Conservation (phyloP, 1,140 invertebrate genomes). For the Drosophila orena region DNA sequence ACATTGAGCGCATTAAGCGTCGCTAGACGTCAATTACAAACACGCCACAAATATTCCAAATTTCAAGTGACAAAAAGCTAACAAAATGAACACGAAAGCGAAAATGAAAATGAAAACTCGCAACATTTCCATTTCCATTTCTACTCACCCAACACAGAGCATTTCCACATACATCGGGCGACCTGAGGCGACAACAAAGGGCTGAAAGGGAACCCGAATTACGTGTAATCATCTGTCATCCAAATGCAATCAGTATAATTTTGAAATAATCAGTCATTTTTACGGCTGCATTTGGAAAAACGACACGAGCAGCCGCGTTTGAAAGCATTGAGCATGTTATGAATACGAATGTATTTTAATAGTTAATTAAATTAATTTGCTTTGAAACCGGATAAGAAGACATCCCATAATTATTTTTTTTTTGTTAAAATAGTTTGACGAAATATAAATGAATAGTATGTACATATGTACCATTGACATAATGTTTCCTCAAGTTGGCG, state of each 20-base stretch:
- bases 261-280: constrained; percentile 10
- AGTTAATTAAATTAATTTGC: constrained; percentile 19
- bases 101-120: constrained; percentile 3
- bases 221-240: constrained; percentile 17
- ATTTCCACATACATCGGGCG: constrained; percentile 10
- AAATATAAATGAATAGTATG: constrained; percentile 15
- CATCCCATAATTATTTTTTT: not conserved
- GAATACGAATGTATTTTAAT: constrained; percentile 21
- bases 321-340: constrained; percentile 1
- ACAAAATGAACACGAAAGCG: constrained; percentile 5
- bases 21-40: constrained; percentile 29
- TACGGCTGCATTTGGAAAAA: constrained; percentile 15
- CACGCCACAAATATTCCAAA: constrained; percentile 4
- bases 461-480: constrained; percentile 3
- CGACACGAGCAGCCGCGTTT: constrained; percentile 2
- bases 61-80: not conserved
- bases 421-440: not conserved
- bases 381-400: not conserved
- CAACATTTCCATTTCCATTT: not conserved
- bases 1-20: constrained; percentile 89
- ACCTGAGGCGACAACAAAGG: not conserved
- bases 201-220: constrained; percentile 12
- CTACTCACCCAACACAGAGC: not conserved
- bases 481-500: constrained; percentile 12
- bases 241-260: constrained; percentile 26